Percentiles rank a stretch among this genome's conserved stretches.
Conservation (phyloP, 92 coral and sea anemone species). For the Phymanthus crucifer region DNA sequence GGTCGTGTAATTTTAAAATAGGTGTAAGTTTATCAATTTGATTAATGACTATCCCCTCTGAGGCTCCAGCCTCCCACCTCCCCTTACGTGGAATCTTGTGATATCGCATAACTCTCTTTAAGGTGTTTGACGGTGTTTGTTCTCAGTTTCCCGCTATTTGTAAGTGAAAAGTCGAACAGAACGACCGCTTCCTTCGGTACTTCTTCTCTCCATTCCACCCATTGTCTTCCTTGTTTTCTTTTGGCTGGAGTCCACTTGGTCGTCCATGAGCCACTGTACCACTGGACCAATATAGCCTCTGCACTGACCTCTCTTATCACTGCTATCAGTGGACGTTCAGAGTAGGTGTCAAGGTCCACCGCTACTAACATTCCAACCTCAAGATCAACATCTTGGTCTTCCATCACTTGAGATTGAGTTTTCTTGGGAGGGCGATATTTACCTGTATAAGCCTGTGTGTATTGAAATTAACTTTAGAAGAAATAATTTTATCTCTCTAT, state of each 20-base stretch:
- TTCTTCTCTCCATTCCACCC: slow-evolving; percentile 25
- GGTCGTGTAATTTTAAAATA: no score
- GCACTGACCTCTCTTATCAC: not conserved
- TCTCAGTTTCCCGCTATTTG: slow-evolving; percentile 18
- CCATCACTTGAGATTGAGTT: not conserved
- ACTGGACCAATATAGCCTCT: slow-evolving; percentile 17
- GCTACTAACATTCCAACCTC: slow-evolving; percentile 54
- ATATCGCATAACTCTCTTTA: not conserved
- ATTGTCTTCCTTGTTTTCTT: slow-evolving; percentile 22
- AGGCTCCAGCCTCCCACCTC: no score
- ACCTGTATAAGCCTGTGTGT: not conserved
- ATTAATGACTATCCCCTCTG: no score
- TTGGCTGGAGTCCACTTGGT: slow-evolving; percentile 34
- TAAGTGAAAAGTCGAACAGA: slow-evolving; percentile 33
- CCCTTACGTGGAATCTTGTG: not conserved
- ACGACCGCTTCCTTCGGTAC: slow-evolving; percentile 27
- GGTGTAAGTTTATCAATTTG: no score
- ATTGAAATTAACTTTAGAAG: no score
- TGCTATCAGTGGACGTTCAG: slow-evolving; percentile 37
- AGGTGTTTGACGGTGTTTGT: not conserved
- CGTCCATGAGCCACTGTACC: slow-evolving; percentile 47
- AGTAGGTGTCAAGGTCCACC: slow-evolving; percentile 20
- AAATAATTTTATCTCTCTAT: no score
- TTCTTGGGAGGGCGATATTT: not conserved
- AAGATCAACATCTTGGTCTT: not conserved